Evolutionary conservation across 1,140 invertebrate genomes (phyloP).

Genomic region (Daktulosphaira vitifoliae): DNA sequence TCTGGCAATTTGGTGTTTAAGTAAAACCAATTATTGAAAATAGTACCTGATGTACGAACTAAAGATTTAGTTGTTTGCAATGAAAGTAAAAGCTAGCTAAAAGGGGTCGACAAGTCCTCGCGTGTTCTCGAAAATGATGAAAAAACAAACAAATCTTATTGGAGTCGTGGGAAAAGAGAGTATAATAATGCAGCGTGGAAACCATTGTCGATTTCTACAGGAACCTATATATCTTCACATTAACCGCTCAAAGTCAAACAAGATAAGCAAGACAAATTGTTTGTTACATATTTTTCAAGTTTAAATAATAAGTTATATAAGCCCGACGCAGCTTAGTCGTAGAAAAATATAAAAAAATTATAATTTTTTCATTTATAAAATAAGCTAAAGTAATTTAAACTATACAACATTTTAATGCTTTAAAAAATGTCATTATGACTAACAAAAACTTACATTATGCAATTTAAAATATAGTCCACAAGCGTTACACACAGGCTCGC

Average conservation of each 20-base stretch:
- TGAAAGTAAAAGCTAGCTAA: constrained; percentile 20
- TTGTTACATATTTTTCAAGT: too few relatives aligned
- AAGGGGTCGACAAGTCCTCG: background rate
- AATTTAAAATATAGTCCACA: constrained; percentile 85
- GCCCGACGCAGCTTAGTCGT: too few relatives aligned
- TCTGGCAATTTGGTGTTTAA: too few relatives aligned
- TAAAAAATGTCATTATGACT: too few relatives aligned
- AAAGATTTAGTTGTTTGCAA: constrained; percentile 17
- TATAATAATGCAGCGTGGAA: too few relatives aligned
- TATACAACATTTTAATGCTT: too few relatives aligned
- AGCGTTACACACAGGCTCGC: constrained; percentile 85
- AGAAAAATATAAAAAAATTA: too few relatives aligned
- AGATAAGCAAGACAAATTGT: constrained; percentile 26
- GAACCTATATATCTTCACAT: background rate
- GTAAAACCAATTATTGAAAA: too few relatives aligned
- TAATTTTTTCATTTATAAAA: too few relatives aligned
- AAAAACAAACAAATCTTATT: constrained; percentile 7
- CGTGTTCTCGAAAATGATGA: background rate
- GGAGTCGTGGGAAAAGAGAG: constrained; percentile 15
- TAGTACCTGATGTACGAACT: too few relatives aligned
- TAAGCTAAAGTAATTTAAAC: too few relatives aligned
- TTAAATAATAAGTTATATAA: too few relatives aligned
- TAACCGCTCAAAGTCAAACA: background rate
- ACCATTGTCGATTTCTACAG: background rate
- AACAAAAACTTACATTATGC: constrained; percentile 60